Evolutionary conservation across 2,888 invertebrate genomes (phyloP), one percentile per base, ranked within the genome.

Genomic region (Pharmacophagus antenor): DNA sequence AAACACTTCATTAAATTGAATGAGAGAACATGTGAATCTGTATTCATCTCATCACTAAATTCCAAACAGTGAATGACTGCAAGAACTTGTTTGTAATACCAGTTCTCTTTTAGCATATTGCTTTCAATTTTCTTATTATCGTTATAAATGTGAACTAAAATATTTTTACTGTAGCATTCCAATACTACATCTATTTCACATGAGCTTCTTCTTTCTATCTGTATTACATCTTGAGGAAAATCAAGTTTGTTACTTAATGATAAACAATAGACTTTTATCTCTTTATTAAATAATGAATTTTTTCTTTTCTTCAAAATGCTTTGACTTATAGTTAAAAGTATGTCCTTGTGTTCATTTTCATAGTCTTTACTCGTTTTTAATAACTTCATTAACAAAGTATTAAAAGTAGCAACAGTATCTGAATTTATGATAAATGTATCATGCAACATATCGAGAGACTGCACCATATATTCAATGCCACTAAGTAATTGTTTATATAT

Each of bases 371-470:
- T 62, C 21, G 65, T 65, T 67, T 73, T 75, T 15, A 88, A 51
- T 2, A 85, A 72, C 49, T 65, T 69, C 37, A 73, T 53, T 42
- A 84, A 55, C 2, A 74, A n/a, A 58, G 64, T 68, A 66, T 80
- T 81, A 42, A 83, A 80, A 48, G 65, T 67, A n/a, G 76, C 71
- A n/a, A 87, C 64, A 27, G 76, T 70, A 2, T 68, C 58, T 41
- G 63, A 62, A 65, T 76, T 71, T 22, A 84, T 66, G 74, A 83
- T 85, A 62, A 75, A 75, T 68, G 85, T 86, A 51, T 82, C 79
- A 76, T 77, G 70, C n/a, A 79, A 77, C 12, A 84, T 63, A 68
- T 74, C 70, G 53, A 84, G 62, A 12, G 76, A 71, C 48, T 79
- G 77, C 1, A 84, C 67, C 62, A 85, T 67, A 23, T 78, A 72